These are phyloP conservation scores for Thamnophis sirtalis DNA, from an alignment of 2,113 vertebrate genomes.

Conservation along the genomic window DNA sequence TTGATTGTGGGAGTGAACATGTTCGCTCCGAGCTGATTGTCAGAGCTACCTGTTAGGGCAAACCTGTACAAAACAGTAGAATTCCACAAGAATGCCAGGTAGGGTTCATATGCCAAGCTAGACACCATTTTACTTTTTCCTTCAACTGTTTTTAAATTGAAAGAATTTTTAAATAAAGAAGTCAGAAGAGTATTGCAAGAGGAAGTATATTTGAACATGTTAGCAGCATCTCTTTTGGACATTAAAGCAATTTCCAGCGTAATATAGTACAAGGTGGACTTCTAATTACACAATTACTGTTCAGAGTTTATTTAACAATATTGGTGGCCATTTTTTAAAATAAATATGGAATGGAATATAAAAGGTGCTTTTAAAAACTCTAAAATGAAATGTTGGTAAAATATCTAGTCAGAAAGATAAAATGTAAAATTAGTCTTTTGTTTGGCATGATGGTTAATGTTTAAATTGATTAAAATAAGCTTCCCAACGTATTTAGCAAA, in stretches of 20 bases:
- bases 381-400: neutral
- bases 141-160: neutral
- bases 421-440: neutral
- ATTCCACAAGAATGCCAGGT: too few relatives aligned
- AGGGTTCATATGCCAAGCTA: too few relatives aligned
- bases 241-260: neutral
- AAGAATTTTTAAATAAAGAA: neutral
- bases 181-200: neutral
- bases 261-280: neutral
- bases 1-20: too few relatives aligned
- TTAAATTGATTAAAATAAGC: neutral
- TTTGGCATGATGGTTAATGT: neutral
- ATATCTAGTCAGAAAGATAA: neutral
- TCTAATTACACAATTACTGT: neutral
- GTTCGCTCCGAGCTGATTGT: too few relatives aligned
- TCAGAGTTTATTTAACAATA: neutral
- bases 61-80: too few relatives aligned
- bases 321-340: neutral
- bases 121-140: too few relatives aligned
- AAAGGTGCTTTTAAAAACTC: neutral
- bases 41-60: too few relatives aligned
- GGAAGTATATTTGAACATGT: neutral
- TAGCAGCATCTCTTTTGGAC: neutral
- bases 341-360: neutral
- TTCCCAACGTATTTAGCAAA: rapidly evolving